These are phyloP conservation scores for Aspidoscelis tigris DNA, from an alignment of 2,113 vertebrate genomes.

Conservation along the genomic window DNA sequence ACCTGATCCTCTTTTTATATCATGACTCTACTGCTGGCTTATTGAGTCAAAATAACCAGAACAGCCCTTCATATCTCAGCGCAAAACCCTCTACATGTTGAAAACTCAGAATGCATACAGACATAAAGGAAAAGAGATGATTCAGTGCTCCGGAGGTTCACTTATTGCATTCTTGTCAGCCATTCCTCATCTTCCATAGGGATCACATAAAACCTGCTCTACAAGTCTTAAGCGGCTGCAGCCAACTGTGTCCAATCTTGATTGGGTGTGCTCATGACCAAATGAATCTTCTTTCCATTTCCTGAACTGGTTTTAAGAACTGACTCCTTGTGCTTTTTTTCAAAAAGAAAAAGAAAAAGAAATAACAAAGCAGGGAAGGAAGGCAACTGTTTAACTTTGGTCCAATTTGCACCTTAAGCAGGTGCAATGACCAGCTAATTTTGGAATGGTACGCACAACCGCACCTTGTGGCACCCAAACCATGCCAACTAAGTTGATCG, in stretches of 20 bases:
- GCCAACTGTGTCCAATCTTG: not conserved
- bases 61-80: not conserved
- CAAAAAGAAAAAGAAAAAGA: not conserved
- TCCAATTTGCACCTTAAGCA: too few species aligned
- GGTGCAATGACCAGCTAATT: too few species aligned
- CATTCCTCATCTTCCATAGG: not conserved
- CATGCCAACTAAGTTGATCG: too few species aligned
- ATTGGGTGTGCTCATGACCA: not conserved
- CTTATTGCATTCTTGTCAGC: not conserved
- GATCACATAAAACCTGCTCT: constrained; percentile 5
- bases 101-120: not conserved
- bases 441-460: too few species aligned
- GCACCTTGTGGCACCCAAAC: too few species aligned
- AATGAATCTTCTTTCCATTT: not conserved
- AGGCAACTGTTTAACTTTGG: too few species aligned
- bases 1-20: too few species aligned
- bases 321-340: not conserved
- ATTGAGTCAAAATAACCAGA: too few species aligned
- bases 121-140: not conserved
- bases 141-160: not conserved
- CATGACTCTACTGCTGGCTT: too few species aligned
- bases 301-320: not conserved
- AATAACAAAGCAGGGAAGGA: not conserved
- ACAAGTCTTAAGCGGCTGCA: not conserved
- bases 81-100: not conserved